Conservation (phyloP, 2,888 invertebrate genomes). For the Xylota segnis region DNA sequence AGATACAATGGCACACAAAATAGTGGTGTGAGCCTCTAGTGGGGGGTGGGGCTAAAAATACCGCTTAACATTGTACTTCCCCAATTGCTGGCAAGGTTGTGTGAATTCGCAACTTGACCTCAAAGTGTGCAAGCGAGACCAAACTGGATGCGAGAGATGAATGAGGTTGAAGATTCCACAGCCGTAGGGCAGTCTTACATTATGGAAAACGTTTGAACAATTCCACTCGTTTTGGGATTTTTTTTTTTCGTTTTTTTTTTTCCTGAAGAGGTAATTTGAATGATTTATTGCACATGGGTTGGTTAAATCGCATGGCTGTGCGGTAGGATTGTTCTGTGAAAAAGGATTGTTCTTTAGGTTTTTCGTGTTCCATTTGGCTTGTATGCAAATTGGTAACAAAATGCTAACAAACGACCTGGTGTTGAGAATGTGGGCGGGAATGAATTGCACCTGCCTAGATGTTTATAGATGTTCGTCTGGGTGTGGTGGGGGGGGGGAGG, state of each 20-base stretch:
- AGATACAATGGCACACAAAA: neutral
- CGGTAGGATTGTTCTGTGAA: slow-evolving; percentile 21
- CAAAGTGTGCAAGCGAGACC: slow-evolving; percentile 52
- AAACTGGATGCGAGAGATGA: slow-evolving; percentile 37
- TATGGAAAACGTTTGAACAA: slow-evolving; percentile 51
- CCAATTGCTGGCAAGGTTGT: slow-evolving; percentile 71
- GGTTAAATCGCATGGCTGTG: slow-evolving; percentile 44
- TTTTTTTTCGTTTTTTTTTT: neutral
- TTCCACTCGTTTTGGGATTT: neutral
- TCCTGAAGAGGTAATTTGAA: slow-evolving; percentile 57
- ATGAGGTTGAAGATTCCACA: slow-evolving; percentile 46
- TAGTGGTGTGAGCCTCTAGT: neutral
- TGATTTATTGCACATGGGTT: slow-evolving; percentile 69
- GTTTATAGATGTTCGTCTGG: slow-evolving; percentile 34
- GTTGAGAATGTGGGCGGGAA: slow-evolving; percentile 10
- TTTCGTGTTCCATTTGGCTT: slow-evolving; percentile 52
- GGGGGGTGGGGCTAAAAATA: slow-evolving; percentile 14
- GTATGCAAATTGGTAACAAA: slow-evolving; percentile 73
- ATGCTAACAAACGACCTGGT: slow-evolving; percentile 57
- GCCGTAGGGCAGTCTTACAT: slow-evolving; percentile 50
- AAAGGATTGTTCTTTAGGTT: slow-evolving; percentile 18
- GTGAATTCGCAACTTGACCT: slow-evolving; percentile 72
- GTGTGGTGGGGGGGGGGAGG: too few relatives aligned
- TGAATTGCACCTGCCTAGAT: slow-evolving; percentile 66
- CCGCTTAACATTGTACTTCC: slow-evolving; percentile 67